phyloP scores from a whole-genome alignment of 2,797 vertebrate species.

The Peromyscus attwateri region DNA sequence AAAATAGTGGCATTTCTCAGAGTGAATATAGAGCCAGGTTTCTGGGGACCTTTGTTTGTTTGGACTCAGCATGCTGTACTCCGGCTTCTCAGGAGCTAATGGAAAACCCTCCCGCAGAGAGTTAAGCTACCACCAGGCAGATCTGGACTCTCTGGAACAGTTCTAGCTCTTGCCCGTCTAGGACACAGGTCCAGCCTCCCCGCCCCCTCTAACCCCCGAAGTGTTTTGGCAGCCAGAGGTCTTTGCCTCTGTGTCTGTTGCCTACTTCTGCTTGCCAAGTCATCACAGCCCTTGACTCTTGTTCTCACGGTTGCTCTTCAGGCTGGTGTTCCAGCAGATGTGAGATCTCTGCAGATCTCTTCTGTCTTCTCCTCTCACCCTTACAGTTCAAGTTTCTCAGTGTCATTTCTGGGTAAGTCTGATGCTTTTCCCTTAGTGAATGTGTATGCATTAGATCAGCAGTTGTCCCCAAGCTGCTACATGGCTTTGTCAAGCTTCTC shows the following conservation, averaged over 20 bases:
- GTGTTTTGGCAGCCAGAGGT: background rate
- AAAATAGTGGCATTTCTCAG: constrained; percentile 24
- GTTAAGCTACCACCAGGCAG: fast-evolving
- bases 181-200: background rate
- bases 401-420: background rate
- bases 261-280: background rate
- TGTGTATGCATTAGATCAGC: background rate
- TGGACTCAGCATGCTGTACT: background rate
- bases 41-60: background rate
- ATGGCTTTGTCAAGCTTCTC: background rate
- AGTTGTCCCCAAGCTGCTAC: background rate
- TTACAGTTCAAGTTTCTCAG: background rate
- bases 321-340: background rate
- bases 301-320: background rate
- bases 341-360: background rate
- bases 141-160: background rate
- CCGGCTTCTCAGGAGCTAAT: background rate
- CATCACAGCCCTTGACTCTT: background rate
- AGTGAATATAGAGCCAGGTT: background rate
- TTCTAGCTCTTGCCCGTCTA: background rate
- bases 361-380: background rate
- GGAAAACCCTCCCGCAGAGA: background rate
- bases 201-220: background rate
- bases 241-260: constrained; percentile 6
- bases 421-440: background rate